phyloP scores from a whole-genome alignment of 1,140 invertebrate genomes.

The Zaprionus inermis region DNA sequence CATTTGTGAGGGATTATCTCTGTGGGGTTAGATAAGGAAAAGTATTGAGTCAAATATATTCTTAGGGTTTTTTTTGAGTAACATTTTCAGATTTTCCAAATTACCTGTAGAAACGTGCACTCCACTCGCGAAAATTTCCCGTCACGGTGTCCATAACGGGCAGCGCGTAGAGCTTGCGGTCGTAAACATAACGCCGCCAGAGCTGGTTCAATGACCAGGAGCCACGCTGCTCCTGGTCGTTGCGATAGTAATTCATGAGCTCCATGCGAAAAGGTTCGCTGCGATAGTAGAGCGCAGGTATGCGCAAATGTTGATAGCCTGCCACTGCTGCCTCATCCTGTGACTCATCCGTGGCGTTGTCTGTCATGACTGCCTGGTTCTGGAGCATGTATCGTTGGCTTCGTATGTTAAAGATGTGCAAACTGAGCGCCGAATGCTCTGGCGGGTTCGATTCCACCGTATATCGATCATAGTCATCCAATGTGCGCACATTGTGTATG shows the following conservation, averaged over 20 bases:
- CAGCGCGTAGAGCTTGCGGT: slow-evolving; percentile 90
- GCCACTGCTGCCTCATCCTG: slow-evolving; percentile 25
- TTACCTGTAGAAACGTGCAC: slow-evolving; percentile 90
- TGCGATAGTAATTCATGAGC: slow-evolving; percentile 68
- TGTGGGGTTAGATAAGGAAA: slow-evolving; percentile 74
- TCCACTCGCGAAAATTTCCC: slow-evolving; percentile 88
- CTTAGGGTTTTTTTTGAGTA: too few relatives aligned
- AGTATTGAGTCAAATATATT: not conserved
- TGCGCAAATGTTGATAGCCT: slow-evolving; percentile 2
- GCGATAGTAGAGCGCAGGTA: slow-evolving; percentile 52
- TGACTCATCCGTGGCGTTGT: slow-evolving; percentile 53
- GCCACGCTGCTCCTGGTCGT: slow-evolving; percentile 64
- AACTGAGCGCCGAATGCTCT: slow-evolving; percentile 55
- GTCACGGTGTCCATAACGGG: slow-evolving; percentile 87
- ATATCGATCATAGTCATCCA: slow-evolving; percentile 95
- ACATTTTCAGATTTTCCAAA: not conserved
- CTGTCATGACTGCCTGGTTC: slow-evolving; percentile 55
- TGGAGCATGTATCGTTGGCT: slow-evolving; percentile 55
- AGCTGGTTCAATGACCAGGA: slow-evolving; percentile 65
- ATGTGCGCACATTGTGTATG: slow-evolving; percentile 95
- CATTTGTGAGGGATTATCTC: slow-evolving; percentile 90
- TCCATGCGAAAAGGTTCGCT: slow-evolving; percentile 71
- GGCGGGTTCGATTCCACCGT: slow-evolving; percentile 85
- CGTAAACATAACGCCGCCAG: slow-evolving; percentile 90
- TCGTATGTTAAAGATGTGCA: slow-evolving; percentile 64